Evolutionary conservation across 2,797 vertebrate genomes (phyloP).

Genomic region (Typhlichthys subterraneus): DNA sequence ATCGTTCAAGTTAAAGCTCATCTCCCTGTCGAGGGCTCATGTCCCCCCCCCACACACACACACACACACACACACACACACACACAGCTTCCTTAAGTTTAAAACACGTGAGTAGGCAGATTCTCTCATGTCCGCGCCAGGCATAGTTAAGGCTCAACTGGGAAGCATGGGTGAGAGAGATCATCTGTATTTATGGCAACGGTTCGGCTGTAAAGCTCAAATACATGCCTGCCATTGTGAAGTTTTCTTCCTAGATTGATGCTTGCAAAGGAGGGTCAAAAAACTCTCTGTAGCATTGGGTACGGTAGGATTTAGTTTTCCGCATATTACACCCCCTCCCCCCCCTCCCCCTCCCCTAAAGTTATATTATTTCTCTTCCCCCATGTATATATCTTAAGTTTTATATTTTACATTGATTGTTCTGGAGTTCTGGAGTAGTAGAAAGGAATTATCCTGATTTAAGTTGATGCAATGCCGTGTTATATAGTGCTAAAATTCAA

Average conservation of each 20-base stretch:
- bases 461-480: slow-evolving; percentile 54
- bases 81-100: slow-evolving; percentile 21
- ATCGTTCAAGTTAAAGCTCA: slow-evolving; percentile 43
- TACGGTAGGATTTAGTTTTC: slow-evolving; percentile 45
- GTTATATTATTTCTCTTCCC: slow-evolving; percentile 38
- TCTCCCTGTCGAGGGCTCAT: slow-evolving; percentile 27
- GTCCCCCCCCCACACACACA: slow-evolving; percentile 1
- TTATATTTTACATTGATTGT: slow-evolving; percentile 31
- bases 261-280: slow-evolving; percentile 57
- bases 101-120: slow-evolving; percentile 26
- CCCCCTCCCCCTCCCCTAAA: slow-evolving; percentile 25
- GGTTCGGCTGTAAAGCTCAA: slow-evolving; percentile 46
- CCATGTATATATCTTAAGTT: slow-evolving; percentile 21
- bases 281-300: slow-evolving; percentile 68
- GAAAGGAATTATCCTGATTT: too few species aligned
- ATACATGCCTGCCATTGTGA: slow-evolving; percentile 66
- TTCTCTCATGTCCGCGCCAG: slow-evolving; percentile 29
- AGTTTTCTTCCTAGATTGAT: slow-evolving; percentile 62
- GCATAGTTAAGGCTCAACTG: slow-evolving; percentile 35
- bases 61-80: too few species aligned
- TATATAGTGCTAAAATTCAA: slow-evolving; percentile 32
- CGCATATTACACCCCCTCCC: slow-evolving; percentile 37
- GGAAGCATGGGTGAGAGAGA: slow-evolving; percentile 36
- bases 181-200: slow-evolving; percentile 49
- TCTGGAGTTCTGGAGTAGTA: too few species aligned